Evolutionary conservation across 2,888 invertebrate species (phyloP).

Genomic region (Nematopogon swammerdamellus): DNA sequence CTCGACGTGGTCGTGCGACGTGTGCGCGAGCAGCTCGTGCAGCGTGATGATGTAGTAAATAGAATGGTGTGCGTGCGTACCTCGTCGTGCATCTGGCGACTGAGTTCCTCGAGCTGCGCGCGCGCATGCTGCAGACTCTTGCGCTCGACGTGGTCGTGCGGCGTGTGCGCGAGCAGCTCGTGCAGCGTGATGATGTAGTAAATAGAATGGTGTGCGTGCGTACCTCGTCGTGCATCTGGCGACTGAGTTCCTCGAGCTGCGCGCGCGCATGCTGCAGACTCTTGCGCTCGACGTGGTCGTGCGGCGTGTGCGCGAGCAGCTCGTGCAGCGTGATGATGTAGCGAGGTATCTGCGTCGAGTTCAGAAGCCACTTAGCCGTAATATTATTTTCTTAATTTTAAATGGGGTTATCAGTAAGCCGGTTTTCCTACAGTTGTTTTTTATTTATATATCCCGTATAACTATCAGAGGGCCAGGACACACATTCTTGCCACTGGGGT

Average conservation of each 20-base stretch:
- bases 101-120: slow-evolving; percentile 81
- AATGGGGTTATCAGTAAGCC: no score
- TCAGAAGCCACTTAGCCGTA: no score
- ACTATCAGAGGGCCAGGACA: no score
- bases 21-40: slow-evolving; percentile 87
- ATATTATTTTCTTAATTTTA: no score
- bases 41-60: no score
- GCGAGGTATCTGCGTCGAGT: slow-evolving; percentile 76
- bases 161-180: slow-evolving; percentile 87
- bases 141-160: slow-evolving; percentile 90
- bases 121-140: slow-evolving; percentile 85
- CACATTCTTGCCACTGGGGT: no score
- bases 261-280: slow-evolving; percentile 84
- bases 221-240: slow-evolving; percentile 88
- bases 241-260: slow-evolving; percentile 80
- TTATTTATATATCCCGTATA: no score
- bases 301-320: slow-evolving; percentile 86
- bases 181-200: slow-evolving; percentile 90
- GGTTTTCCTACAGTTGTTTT: no score
- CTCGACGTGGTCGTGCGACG: slow-evolving; percentile 92
- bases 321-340: slow-evolving; percentile 92
- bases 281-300: slow-evolving; percentile 89
- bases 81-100: slow-evolving; percentile 86
- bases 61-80: no score
- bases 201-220: no score